phyloP scores from a whole-genome alignment of 2,888 invertebrate genomes.

The Nomada flava region DNA sequence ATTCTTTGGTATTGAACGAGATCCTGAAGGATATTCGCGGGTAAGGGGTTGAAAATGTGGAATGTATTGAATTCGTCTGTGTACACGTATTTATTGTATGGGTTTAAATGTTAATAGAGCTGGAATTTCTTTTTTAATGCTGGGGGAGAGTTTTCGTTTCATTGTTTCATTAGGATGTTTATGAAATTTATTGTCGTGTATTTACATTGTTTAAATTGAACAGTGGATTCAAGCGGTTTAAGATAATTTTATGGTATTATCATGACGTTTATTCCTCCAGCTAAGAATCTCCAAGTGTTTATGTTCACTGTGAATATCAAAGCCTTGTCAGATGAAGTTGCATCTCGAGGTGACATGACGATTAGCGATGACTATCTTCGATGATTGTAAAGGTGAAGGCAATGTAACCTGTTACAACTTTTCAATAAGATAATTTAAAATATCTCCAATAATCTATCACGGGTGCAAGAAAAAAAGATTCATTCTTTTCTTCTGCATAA shows the following conservation, averaged over 20 bases:
- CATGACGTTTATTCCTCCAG: neutral
- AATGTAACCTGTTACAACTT: neutral
- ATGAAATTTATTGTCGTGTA: no score
- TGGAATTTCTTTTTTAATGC: no score
- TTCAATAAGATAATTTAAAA: neutral
- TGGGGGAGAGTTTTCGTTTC: no score
- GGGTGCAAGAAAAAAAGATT: neutral
- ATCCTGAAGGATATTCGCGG: no score
- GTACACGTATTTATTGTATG: no score
- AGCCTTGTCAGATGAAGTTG: neutral
- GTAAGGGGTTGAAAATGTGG: no score
- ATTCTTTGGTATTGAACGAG: no score
- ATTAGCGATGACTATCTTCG: constrained; percentile 9
- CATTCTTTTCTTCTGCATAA: no score
- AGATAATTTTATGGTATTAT: neutral
- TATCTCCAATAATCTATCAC: neutral
- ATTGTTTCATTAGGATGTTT: neutral
- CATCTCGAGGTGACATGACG: neutral
- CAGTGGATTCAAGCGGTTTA: neutral
- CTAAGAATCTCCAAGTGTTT: neutral
- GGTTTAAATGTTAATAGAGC: no score
- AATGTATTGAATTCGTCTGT: no score
- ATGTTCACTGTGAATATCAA: neutral
- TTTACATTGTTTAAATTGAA: neutral
- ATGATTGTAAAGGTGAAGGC: neutral